Conservation (phyloP, 2,113 vertebrate species). For the Vulpes ferrilata region DNA sequence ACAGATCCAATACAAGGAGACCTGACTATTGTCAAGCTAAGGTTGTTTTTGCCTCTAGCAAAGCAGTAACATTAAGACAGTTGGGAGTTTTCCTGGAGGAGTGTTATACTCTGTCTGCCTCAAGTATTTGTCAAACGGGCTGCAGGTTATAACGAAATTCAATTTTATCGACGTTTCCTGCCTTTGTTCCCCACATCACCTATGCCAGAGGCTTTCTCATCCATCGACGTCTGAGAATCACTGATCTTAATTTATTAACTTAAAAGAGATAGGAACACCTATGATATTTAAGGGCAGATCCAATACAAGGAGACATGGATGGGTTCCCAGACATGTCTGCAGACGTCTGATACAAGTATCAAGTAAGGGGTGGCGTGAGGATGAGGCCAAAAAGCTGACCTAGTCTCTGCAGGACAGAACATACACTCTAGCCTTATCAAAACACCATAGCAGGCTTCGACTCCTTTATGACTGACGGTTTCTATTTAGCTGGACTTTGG, state of each 20-base stretch:
- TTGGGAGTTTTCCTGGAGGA: not conserved
- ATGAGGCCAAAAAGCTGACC: not conserved
- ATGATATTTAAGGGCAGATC: not conserved
- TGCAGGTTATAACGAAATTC: not conserved
- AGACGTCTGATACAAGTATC: not conserved
- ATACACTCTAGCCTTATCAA: not conserved
- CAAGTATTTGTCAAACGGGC: not conserved
- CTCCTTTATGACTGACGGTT: not conserved
- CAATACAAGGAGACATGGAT: not conserved
- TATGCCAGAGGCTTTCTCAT: not conserved
- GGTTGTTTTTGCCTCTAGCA: not conserved
- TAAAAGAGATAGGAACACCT: not conserved
- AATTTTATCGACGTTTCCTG: not conserved
- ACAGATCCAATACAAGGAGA: not conserved
- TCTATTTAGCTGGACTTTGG: not conserved
- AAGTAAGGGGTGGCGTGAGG: not conserved
- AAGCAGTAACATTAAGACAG: not conserved
- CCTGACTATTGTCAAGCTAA: not conserved
- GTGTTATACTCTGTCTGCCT: not conserved
- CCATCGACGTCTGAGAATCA: not conserved
- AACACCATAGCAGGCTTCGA: not conserved
- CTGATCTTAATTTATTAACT: not conserved
- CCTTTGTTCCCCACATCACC: not conserved
- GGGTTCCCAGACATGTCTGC: not conserved
- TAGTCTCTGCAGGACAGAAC: not conserved